Evolutionary conservation across 2,888 invertebrate genomes (phyloP).

Genomic region (Bellardia bayeri): DNA sequence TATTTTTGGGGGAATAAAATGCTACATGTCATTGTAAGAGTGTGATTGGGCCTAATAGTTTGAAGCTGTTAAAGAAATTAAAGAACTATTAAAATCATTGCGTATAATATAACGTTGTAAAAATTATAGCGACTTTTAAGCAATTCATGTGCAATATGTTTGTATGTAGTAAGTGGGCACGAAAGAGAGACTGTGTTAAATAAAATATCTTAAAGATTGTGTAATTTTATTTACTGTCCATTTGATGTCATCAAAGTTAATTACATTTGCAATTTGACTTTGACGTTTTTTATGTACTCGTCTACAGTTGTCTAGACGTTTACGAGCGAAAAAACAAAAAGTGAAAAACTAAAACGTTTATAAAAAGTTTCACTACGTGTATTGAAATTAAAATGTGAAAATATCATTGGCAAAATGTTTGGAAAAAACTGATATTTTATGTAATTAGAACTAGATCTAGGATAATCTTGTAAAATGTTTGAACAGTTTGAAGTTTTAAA

Average conservation of each 20-base stretch:
- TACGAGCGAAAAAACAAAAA: not conserved
- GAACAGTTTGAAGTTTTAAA: too few species aligned
- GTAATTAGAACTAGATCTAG: too few species aligned
- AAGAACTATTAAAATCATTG: constrained; percentile 51
- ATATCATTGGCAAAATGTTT: not conserved
- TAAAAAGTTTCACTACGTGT: constrained; percentile 45
- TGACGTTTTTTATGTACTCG: constrained; percentile 53
- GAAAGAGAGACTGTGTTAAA: constrained; percentile 16
- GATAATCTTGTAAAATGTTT: too few species aligned
- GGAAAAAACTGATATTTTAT: too few species aligned
- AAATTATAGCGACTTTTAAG: constrained; percentile 3
- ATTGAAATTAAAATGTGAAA: constrained; percentile 31
- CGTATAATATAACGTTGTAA: constrained; percentile 44
- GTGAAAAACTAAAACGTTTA: not conserved
- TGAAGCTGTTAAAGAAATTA: constrained; percentile 38
- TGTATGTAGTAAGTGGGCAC: not conserved
- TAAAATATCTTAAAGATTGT: constrained; percentile 48
- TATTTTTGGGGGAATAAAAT: too few species aligned
- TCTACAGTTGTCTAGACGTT: constrained; percentile 67
- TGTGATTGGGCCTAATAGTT: constrained; percentile 27
- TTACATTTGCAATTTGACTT: constrained; percentile 67
- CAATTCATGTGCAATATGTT: constrained; percentile 5
- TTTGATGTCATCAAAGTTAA: constrained; percentile 69
- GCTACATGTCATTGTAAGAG: too few species aligned
- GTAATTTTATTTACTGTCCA: constrained; percentile 62